Evolutionary conservation across 2,113 vertebrate genomes (phyloP), one percentile per base, ranked within the genome.

Genomic region (Colius striatus): DNA sequence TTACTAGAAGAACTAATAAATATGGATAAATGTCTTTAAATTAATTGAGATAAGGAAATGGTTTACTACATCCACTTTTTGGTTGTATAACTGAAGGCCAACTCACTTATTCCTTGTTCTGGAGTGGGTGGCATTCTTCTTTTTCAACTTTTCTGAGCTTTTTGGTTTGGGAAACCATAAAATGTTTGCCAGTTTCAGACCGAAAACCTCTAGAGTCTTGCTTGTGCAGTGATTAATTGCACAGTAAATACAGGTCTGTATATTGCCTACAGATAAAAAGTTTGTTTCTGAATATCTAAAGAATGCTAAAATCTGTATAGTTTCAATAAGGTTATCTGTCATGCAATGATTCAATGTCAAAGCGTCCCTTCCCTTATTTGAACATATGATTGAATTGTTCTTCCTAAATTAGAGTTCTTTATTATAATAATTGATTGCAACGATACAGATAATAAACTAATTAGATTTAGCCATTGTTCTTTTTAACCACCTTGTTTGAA

Each of bases 401-500:
- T 87, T 70, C 51, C 58, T 36, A 76, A 88, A 45, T 73, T 79
- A 38, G 55, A 48, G 4, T 30, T 57, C 25, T 67, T 86, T 38
- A 78, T 78, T 93, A 30, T 63, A 83, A 88, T 71, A 94, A 88
- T 81, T 90, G 63, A 67, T 67, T 58, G 45, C 82, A 43, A 67
- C 90, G 76, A 45, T 47, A 61, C 16, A 32, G 62, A 48, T 13
- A 81, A 72, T 63, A 70, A 38, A 43, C 66, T 36, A 92, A 82
- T 63, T 68, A 96, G 71, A 19, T 9, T 17, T 43, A 68, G 50
- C 22, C 25, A 50, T 76, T 84, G 29, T 66, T 88, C 43, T 82
- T 10, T 90, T n/a, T 92, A 90, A 63, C 34, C 61, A 85, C 47
- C 57, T 38, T 88, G 84, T 57, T 92, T 66, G 14, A 86, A 91